Evolutionary conservation across 2,797 vertebrate species (phyloP), one percentile per base, ranked within the genome.

Genomic region (Hirundo rustica): DNA sequence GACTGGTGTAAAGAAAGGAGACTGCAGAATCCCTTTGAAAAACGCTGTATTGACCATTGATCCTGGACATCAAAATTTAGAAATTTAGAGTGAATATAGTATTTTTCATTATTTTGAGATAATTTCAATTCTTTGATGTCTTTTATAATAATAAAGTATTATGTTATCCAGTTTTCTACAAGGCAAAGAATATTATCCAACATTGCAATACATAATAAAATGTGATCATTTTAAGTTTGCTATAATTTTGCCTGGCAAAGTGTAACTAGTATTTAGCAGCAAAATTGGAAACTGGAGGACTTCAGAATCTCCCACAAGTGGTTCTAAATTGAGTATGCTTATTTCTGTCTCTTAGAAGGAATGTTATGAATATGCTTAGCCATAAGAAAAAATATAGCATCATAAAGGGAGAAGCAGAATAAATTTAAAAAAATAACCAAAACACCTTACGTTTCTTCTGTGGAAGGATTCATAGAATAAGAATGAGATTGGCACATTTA

Each of bases 121-220:
- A 64, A 66, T 54, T 66, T 36, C 54, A 78, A 42, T 77, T 74
- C 8, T 93, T 89, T 87, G 30, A 68, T 75, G 16, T 65, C 22
- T 79, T 58, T 81, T 75, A 23, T 29, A 38, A 38, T 38, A 38
- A 74, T 85, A 66, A 89, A 73, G 13, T 80, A 88, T 95, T 70
- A 47, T 72, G 51, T 89, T 89, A 62, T 25, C 12, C 15, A 60
- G 20, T 84, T 91, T 93, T 90, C n/a, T 60, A 87, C 26, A 47
- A 85, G 21, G 48, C n/a, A 94, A 94, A 86, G 21, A 73, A 86
- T 82, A 85, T 79, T 92, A 47, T 89, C 74, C 53, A 91, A 44
- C 17, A 45, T 32, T 53, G 32, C 5, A 85, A 54, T 77, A 10
- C 17, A 36, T 55, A 81, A 78, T 85, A 86, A 91, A 91, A 85